Percentiles rank a stretch among this genome's conserved stretches.
phyloP scores from a whole-genome alignment of 2,888 invertebrate genomes.

The Caenorhabditis becei region DNA sequence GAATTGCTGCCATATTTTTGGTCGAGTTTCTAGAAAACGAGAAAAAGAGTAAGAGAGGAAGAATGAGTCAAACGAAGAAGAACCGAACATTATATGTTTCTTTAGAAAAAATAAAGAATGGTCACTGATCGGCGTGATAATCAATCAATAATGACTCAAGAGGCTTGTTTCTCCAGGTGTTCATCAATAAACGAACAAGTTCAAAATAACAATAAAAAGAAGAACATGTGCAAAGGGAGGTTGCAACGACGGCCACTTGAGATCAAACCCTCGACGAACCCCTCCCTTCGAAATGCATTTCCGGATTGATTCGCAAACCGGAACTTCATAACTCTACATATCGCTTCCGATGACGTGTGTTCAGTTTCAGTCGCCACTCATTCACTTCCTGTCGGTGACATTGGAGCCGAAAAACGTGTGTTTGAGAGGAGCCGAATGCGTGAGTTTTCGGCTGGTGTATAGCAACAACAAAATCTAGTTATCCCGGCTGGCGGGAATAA shows the following conservation, averaged over 20 bases:
- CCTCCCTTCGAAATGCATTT: slow-evolving; percentile 1
- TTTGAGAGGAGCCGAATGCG: slow-evolving; percentile 38
- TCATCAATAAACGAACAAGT: neutral
- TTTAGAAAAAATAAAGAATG: no score
- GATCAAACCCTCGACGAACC: neutral
- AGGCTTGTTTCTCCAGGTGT: no score
- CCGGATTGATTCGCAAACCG: slow-evolving; percentile 19
- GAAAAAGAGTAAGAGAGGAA: slow-evolving; percentile 1
- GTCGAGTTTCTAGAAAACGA: slow-evolving; percentile 32
- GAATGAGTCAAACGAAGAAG: slow-evolving; percentile 31
- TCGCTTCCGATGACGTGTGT: slow-evolving; percentile 19
- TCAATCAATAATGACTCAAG: no score
- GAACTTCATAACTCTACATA: slow-evolving; percentile 7
- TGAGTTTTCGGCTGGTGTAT: slow-evolving; percentile 44
- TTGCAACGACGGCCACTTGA: neutral
- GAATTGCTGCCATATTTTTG: slow-evolving; percentile 21
- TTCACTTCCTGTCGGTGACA: slow-evolving; percentile 38
- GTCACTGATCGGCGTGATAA: no score
- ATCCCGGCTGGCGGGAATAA: slow-evolving; percentile 40
- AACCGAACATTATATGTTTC: neutral
- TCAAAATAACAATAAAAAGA: neutral
- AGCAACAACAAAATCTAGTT: slow-evolving; percentile 57
- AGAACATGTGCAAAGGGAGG: no score
- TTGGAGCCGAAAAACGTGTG: slow-evolving; percentile 25
- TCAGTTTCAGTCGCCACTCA: neutral